Conservation (phyloP, 37 sponge, comb jelly and placozoan genomes). For the Chondrosia reniformis region DNA sequence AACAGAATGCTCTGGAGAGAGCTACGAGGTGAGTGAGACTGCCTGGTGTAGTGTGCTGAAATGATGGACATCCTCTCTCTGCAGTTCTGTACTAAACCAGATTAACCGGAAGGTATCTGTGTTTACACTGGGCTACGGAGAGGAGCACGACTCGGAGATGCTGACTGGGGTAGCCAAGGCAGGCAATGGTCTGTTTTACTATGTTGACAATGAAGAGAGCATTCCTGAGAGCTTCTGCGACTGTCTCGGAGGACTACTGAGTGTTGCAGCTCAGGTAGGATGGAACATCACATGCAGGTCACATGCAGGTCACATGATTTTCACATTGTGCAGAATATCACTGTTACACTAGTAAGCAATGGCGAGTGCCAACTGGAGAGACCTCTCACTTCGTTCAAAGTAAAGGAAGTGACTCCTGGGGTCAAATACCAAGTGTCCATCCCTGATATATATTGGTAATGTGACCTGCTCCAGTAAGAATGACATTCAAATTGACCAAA, state of each 20-base stretch:
- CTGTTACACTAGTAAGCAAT: constrained; percentile 44
- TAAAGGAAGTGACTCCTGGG: constrained; percentile 25
- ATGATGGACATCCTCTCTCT: background rate
- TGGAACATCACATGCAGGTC: too few species aligned
- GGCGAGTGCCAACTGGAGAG: constrained; percentile 15
- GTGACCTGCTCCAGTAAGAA: too few species aligned
- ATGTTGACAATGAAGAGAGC: constrained; percentile 80
- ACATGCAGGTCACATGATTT: background rate
- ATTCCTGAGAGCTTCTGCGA: constrained; percentile 97
- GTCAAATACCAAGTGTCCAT: constrained; percentile 62
- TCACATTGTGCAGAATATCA: constrained; percentile 51
- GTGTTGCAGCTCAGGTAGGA: constrained; percentile 93
- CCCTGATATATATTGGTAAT: constrained; percentile 87
- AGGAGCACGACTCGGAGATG: constrained; percentile 77
- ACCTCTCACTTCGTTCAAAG: constrained; percentile 62
- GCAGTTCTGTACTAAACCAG: constrained; percentile 76
- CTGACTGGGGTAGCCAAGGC: constrained; percentile 73
- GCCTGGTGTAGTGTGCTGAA: background rate
- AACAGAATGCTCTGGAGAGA: constrained; percentile 47
- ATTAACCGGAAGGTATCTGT: constrained; percentile 82
- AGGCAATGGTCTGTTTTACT: constrained; percentile 91
- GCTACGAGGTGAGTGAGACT: constrained; percentile 69
- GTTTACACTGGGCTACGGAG: constrained; percentile 90
- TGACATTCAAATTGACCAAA: too few species aligned
- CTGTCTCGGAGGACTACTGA: constrained; percentile 92